Evolutionary conservation across 2,888 invertebrate genomes (phyloP).

Genomic region (Colostygia pectinataria): DNA sequence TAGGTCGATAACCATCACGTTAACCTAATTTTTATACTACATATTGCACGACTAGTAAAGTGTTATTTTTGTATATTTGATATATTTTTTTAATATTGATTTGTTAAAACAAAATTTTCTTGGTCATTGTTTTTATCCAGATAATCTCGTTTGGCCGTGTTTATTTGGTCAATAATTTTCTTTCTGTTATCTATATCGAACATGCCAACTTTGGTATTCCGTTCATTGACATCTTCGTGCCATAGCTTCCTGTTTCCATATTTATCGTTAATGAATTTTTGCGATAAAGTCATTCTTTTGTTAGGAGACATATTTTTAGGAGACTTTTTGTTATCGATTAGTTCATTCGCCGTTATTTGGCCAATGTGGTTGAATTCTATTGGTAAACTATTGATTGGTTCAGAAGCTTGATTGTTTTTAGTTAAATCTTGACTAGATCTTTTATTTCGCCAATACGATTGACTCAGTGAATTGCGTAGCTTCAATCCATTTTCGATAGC

Average conservation of each 20-base stretch:
- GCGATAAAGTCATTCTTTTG: slow-evolving; percentile 73
- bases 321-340: slow-evolving; percentile 62
- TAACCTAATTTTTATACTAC: slow-evolving; percentile 60
- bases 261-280: slow-evolving; percentile 81
- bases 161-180: slow-evolving; percentile 65
- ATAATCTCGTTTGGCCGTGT: slow-evolving; percentile 62
- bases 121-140: slow-evolving; percentile 58
- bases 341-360: slow-evolving; percentile 66
- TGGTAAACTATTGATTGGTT: slow-evolving; percentile 67
- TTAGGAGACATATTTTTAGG: slow-evolving; percentile 59
- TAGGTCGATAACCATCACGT: slow-evolving; percentile 58
- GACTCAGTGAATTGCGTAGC: slow-evolving; percentile 73
- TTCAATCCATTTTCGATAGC: slow-evolving; percentile 63
- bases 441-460: slow-evolving; percentile 79
- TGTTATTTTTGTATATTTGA: slow-evolving; percentile 36
- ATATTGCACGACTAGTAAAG: slow-evolving; percentile 58
- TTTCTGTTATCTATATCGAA: slow-evolving; percentile 68
- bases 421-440: slow-evolving; percentile 69
- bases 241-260: slow-evolving; percentile 78
- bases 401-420: slow-evolving; percentile 55
- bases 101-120: slow-evolving; percentile 52
- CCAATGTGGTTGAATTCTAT: slow-evolving; percentile 77
- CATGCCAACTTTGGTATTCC: slow-evolving; percentile 55
- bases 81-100: slow-evolving; percentile 45
- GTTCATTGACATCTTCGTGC: slow-evolving; percentile 67